These are phyloP conservation scores for Epinephelus fuscoguttatus DNA, from an alignment of 2,113 vertebrate genomes.

Conservation along the genomic window DNA sequence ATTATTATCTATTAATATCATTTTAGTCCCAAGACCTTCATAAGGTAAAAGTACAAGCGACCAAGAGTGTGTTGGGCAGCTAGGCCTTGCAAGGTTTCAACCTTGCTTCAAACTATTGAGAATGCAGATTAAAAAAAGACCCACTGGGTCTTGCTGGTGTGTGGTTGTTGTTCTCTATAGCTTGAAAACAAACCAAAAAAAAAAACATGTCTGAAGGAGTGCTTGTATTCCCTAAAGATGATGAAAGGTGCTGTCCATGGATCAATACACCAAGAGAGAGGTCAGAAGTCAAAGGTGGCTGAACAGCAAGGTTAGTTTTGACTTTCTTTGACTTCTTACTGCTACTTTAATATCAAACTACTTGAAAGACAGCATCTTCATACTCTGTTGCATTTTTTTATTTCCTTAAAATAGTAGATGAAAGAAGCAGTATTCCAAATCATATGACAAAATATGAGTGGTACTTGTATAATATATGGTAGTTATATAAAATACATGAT, in stretches of 20 bases:
- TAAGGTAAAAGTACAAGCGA: not conserved
- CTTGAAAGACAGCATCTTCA: not conserved
- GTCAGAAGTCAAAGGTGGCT: conserved; percentile 20
- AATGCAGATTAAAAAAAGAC: no score
- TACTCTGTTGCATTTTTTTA: not conserved
- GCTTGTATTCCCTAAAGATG: conserved; percentile 11
- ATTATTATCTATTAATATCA: not conserved
- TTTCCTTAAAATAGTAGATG: not conserved
- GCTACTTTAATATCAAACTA: not conserved
- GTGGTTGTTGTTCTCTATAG: not conserved
- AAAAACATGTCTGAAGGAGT: not conserved
- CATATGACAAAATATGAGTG: not conserved
- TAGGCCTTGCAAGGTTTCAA: not conserved
- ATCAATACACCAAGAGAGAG: not conserved
- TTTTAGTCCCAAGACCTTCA: not conserved
- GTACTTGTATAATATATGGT: not conserved
- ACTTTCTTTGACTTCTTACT: not conserved
- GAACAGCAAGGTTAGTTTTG: not conserved
- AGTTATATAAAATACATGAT: conserved; percentile 14
- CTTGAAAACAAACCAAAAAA: not conserved
- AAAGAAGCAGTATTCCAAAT: not conserved
- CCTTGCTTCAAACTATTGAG: not conserved
- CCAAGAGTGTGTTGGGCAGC: not conserved
- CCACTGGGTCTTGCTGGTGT: not conserved
- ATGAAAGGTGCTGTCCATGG: not conserved